Conservation (phyloP, 2,797 vertebrate species). For the Allobates femoralis region DNA sequence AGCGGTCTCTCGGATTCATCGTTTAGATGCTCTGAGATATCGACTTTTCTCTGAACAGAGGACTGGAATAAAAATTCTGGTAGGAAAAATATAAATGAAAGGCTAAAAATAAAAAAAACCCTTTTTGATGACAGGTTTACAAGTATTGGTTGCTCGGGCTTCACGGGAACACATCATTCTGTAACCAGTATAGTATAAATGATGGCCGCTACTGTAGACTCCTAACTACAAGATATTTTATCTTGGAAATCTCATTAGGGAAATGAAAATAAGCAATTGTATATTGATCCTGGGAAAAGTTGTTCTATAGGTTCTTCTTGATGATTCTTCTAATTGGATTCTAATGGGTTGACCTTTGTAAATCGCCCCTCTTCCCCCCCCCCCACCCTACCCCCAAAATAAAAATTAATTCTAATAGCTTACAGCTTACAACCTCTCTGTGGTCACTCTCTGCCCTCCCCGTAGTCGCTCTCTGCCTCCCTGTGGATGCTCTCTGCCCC, state of each 20-base stretch:
- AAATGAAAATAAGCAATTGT: slow-evolving; percentile 11
- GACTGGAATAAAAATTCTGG: slow-evolving; percentile 38
- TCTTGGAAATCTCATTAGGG: slow-evolving; percentile 42
- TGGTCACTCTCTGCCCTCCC: no score
- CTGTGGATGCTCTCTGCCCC: no score
- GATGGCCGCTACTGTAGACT: not conserved
- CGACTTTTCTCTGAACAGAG: slow-evolving; percentile 47
- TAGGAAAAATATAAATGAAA: slow-evolving; percentile 18
- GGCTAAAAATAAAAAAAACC: slow-evolving; percentile 35
- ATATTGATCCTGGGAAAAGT: slow-evolving; percentile 24
- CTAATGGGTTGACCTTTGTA: slow-evolving; percentile 1
- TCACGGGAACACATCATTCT: not conserved
- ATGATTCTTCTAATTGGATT: slow-evolving; percentile 17
- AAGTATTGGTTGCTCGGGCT: not conserved
- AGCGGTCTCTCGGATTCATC: slow-evolving; percentile 20
- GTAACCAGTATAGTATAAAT: not conserved
- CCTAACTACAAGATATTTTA: slow-evolving; percentile 7
- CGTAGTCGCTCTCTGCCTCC: no score
- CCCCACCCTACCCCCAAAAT: no score
- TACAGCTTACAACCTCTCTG: no score
- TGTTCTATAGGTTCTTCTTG: not conserved
- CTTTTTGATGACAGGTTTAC: slow-evolving; percentile 5
- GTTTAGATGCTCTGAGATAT: slow-evolving; percentile 55
- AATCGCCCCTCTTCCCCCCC: no score
- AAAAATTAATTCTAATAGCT: not conserved